Percentiles rank a stretch among this genome's conserved stretches.
These are phyloP conservation scores for Galbula dea DNA, from an alignment of 2,113 vertebrate species.

Conservation along the genomic window DNA sequence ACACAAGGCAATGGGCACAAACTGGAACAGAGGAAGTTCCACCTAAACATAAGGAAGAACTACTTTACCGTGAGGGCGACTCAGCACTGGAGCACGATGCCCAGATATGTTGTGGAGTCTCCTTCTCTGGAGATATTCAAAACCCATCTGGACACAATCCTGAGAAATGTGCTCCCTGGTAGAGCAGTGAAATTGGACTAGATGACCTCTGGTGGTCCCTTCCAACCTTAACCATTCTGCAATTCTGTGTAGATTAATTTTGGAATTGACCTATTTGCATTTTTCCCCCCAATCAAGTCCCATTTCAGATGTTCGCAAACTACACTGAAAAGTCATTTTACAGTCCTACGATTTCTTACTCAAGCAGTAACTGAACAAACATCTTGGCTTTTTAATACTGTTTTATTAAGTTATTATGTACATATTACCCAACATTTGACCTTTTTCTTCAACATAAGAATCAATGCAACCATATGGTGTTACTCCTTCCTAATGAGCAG, in stretches of 20 bases:
- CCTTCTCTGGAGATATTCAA: no score
- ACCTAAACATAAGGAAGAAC: no score
- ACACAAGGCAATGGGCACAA: no score
- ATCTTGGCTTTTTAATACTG: not conserved
- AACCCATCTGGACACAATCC: no score
- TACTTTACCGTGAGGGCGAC: no score
- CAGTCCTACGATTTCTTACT: not conserved
- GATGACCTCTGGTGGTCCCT: no score
- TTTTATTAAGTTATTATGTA: not conserved
- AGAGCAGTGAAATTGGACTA: no score
- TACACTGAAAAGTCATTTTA: not conserved
- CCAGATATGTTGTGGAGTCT: no score
- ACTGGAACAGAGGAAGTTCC: no score
- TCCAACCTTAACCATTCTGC: no score
- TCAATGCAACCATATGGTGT: fast-evolving
- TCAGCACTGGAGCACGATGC: no score
- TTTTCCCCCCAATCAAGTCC: not conserved
- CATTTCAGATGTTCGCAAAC: not conserved
- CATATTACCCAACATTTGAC: not conserved
- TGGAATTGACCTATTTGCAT: not conserved
- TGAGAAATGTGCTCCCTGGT: no score
- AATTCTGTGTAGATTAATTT: not conserved
- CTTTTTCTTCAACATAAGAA: not conserved
- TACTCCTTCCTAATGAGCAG: not conserved
- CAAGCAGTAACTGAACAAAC: not conserved